phyloP scores from a whole-genome alignment of 2,113 vertebrate genomes.

The Dipodomys merriami region DNA sequence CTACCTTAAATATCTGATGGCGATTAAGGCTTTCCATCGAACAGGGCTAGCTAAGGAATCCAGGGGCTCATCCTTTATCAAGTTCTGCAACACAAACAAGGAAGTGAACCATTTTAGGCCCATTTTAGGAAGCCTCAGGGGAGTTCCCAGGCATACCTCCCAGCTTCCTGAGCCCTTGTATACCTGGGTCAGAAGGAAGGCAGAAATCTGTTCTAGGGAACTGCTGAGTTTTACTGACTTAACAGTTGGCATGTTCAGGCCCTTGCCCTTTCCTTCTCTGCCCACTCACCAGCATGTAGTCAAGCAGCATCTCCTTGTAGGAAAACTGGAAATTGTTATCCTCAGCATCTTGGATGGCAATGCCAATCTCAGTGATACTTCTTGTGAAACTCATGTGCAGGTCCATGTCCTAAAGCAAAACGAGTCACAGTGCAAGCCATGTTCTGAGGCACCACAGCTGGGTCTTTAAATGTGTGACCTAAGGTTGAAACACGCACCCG shows the following conservation, averaged over 20 bases:
- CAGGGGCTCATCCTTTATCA: slow-evolving; percentile 77
- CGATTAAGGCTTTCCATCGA: slow-evolving; percentile 77
- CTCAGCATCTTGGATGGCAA: slow-evolving; percentile 70
- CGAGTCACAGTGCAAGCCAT: background rate
- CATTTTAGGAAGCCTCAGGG: background rate
- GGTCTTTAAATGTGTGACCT: background rate
- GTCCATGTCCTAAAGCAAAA: slow-evolving; percentile 77
- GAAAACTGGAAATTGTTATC: slow-evolving; percentile 66
- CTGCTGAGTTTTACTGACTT: background rate
- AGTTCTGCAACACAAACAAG: slow-evolving; percentile 69
- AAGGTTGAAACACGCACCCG: background rate
- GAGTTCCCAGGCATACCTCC: background rate
- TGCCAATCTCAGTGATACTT: slow-evolving; percentile 73
- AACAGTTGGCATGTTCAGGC: background rate
- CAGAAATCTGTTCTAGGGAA: background rate
- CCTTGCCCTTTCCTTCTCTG: background rate
- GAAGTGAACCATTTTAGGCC: background rate
- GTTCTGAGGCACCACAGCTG: background rate
- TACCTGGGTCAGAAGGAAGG: slow-evolving; percentile 2
- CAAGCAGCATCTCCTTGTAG: slow-evolving; percentile 69
- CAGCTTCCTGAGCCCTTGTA: background rate
- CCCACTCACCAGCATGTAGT: slow-evolving; percentile 75
- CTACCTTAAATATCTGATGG: slow-evolving; percentile 80
- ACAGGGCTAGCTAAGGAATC: slow-evolving; percentile 78
- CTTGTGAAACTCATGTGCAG: slow-evolving; percentile 79